Evolutionary conservation across 2,888 invertebrate species (phyloP).

Genomic region (Callinectes sapidus): DNA sequence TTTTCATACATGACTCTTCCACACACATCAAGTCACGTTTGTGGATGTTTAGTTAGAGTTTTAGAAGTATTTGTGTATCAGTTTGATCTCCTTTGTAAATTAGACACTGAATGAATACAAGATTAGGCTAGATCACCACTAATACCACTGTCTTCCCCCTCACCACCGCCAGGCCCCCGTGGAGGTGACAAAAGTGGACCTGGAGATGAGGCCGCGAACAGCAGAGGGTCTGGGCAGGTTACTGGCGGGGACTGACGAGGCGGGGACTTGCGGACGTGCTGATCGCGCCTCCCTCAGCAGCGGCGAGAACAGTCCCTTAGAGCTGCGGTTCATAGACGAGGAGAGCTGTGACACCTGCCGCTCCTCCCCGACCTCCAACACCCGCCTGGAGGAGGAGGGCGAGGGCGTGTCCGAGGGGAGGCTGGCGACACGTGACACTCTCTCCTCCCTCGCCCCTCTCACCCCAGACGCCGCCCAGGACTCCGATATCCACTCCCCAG

Average conservation of each 20-base stretch:
- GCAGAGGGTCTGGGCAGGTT: background rate
- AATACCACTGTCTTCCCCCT: background rate
- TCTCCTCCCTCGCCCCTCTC: conserved; percentile 30
- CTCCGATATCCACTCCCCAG: conserved; percentile 34
- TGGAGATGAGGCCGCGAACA: conserved; percentile 4
- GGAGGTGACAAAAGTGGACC: background rate
- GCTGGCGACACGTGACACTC: conserved; percentile 38
- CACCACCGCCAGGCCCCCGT: background rate
- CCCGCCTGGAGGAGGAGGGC: conserved; percentile 34
- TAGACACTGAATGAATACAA: no score
- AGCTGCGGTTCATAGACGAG: conserved; percentile 58
- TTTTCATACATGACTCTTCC: background rate
- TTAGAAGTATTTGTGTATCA: no score
- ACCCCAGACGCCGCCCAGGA: conserved; percentile 27
- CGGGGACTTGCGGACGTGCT: background rate
- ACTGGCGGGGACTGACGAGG: background rate
- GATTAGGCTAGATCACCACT: background rate
- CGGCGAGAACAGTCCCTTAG: conserved; percentile 47
- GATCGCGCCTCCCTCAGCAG: conserved; percentile 19
- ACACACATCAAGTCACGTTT: no score
- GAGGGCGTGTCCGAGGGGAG: background rate
- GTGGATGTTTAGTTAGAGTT: no score
- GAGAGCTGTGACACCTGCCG: conserved; percentile 57
- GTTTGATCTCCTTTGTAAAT: no score
- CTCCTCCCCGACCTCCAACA: conserved; percentile 47